Conservation (phyloP, 2,113 vertebrate species). For the Eclectus roratus region DNA sequence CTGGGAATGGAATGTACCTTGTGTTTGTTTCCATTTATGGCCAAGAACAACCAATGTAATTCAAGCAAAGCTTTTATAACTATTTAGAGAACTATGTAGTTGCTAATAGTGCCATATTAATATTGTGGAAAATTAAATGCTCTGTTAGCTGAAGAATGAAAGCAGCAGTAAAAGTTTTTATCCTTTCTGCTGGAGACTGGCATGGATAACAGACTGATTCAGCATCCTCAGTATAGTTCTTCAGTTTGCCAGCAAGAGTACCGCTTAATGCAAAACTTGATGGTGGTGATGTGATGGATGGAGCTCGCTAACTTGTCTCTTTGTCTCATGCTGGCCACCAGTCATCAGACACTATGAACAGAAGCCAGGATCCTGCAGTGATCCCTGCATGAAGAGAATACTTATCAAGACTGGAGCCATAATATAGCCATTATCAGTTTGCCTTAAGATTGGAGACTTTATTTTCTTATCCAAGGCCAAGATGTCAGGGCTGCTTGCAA, state of each 20-base stretch:
- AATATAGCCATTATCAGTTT: background rate
- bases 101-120: background rate
- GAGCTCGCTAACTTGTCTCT: background rate
- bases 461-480: background rate
- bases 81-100: background rate
- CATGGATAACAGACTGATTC: background rate
- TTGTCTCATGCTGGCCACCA: background rate
- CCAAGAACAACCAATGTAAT: background rate
- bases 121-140: background rate
- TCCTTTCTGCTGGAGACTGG: background rate
- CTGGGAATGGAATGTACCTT: background rate
- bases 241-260: background rate
- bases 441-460: background rate
- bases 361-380: background rate
- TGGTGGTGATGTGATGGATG: background rate
- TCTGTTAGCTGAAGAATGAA: background rate
- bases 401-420: background rate
- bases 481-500: background rate
- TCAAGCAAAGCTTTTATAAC: background rate
- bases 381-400: background rate
- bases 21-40: background rate
- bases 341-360: background rate
- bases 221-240: background rate
- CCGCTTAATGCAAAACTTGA: background rate
- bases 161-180: background rate